phyloP scores from a whole-genome alignment of 2,113 vertebrate genomes.

The Dinomys branickii region DNA sequence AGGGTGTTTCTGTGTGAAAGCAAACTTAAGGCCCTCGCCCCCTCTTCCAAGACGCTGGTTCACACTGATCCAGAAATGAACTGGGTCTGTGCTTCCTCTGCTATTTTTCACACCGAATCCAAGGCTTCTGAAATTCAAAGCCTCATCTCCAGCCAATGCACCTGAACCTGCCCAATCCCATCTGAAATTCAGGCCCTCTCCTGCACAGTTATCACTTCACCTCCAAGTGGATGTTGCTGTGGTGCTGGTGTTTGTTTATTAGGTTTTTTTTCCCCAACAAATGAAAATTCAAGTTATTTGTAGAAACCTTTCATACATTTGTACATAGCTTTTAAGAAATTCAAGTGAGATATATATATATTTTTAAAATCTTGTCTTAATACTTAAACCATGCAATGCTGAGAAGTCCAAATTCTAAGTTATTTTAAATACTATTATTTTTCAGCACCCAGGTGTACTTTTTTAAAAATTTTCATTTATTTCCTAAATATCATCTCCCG shows the following conservation, averaged over 20 bases:
- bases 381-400: background rate
- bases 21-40: accelerated
- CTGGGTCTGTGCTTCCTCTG: background rate
- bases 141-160: too few species aligned
- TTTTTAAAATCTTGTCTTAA: background rate
- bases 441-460: background rate
- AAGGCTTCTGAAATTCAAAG: background rate
- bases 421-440: slow-evolving; percentile 26
- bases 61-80: too few species aligned
- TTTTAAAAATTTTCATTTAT: background rate
- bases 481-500: background rate
- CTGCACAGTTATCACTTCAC: background rate
- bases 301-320: background rate
- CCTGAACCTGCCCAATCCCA: too few species aligned
- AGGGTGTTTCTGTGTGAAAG: accelerated
- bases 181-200: background rate
- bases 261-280: too few species aligned
- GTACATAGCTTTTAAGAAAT: background rate
- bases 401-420: slow-evolving; percentile 1
- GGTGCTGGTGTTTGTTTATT: background rate
- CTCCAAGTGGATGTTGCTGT: background rate
- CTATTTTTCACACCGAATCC: background rate
- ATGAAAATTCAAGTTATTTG: background rate
- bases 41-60: background rate
- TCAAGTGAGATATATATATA: too few species aligned